phyloP scores from a whole-genome alignment of 2,888 invertebrate species.

The Pterostichus niger region DNA sequence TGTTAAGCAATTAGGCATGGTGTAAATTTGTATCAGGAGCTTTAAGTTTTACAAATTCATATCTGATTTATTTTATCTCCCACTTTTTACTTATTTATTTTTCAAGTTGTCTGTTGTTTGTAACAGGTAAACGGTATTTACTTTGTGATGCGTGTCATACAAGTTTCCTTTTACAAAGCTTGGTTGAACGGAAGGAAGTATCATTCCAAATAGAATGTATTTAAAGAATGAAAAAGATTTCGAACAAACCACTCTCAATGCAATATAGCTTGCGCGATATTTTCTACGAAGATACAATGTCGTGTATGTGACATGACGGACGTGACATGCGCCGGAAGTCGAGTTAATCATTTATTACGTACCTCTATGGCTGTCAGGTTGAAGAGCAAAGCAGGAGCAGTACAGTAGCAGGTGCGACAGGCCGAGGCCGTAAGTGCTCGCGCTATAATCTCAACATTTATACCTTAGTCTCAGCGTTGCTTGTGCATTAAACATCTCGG shows the following conservation, averaged over 20 bases:
- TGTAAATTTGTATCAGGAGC: too few species aligned
- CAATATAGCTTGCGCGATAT: constrained; percentile 19
- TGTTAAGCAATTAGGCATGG: too few species aligned
- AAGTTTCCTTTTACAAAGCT: too few species aligned
- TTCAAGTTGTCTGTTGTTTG: too few species aligned
- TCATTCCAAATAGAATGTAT: neutral
- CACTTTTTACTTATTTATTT: too few species aligned
- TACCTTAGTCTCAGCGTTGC: neutral
- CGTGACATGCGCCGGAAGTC: neutral
- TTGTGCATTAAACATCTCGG: constrained; percentile 53
- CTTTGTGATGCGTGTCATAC: too few species aligned
- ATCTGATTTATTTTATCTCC: too few species aligned
- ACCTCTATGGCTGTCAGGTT: constrained; percentile 35
- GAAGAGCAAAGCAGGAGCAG: neutral
- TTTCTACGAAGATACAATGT: neutral
- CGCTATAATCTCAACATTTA: constrained; percentile 57
- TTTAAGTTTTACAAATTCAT: too few species aligned
- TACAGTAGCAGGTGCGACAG: constrained; percentile 40
- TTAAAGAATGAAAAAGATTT: neutral
- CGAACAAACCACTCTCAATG: neutral
- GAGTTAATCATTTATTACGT: constrained; percentile 61
- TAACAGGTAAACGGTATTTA: too few species aligned
- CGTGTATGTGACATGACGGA: constrained; percentile 15
- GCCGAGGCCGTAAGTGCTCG: constrained; percentile 4
- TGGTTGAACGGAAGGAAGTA: too few species aligned